Conservation (phyloP, 2,888 invertebrate genomes). For the Rhopalosiphum nymphaeae region DNA sequence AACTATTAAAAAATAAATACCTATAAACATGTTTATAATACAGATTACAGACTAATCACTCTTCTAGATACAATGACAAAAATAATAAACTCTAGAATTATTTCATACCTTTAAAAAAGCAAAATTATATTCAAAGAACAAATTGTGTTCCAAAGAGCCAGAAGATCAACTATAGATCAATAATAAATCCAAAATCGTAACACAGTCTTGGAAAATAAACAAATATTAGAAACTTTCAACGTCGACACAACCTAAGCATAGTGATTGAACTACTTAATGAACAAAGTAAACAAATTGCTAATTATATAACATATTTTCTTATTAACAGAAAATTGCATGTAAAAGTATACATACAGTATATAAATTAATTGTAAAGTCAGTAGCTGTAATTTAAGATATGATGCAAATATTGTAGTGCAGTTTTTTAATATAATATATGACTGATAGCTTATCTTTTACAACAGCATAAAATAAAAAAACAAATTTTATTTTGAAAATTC, state of each 20-base stretch:
- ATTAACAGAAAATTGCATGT: not conserved
- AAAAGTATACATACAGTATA: not conserved
- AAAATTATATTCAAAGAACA: not conserved
- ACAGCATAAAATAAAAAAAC: too few species aligned
- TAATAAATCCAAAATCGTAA: not conserved
- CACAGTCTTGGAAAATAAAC: not conserved
- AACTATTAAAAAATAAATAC: not conserved
- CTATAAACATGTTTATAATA: too few species aligned
- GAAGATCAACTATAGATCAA: not conserved
- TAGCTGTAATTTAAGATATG: too few species aligned
- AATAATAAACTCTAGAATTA: not conserved
- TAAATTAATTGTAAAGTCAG: too few species aligned
- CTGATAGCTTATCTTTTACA: too few species aligned
- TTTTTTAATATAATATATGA: too few species aligned
- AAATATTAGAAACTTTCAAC: not conserved
- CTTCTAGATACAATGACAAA: not conserved
- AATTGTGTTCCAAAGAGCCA: not conserved
- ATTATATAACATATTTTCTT: not conserved
- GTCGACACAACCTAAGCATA: not conserved
- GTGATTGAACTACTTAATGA: not conserved
- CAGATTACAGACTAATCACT: not conserved
- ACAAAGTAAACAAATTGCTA: not conserved
- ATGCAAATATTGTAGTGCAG: too few species aligned
- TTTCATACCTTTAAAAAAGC: not conserved
- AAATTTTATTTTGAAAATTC: too few species aligned